Evolutionary conservation across 35 echinoderm and acorn worm genomes (phyloP), one percentile per base, ranked within the genome.

Genomic region (Chiridota heheva): DNA sequence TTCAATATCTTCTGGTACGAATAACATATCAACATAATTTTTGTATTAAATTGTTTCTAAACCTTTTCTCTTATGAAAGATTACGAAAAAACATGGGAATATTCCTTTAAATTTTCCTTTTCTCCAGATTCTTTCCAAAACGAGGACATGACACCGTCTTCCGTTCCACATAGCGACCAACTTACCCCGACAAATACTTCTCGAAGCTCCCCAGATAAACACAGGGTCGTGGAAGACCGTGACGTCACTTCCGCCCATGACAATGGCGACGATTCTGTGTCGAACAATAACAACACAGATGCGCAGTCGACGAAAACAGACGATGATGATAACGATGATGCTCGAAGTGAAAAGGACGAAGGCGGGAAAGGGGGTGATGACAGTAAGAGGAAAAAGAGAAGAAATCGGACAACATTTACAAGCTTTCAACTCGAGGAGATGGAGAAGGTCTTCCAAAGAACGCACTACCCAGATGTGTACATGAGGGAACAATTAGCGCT

Each of bases 391-490:
- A 98, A 98, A 72, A 98, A 98, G 57, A 74, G 95, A 67, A 48
- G 95, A 32, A 98, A 98, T 58, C 48, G 95, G 41, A 98, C 95
- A 26, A 98, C 95, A 28, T 98, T 98, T 67, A 98, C 95, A 0
- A 98, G 95, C 42, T 98, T 92, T 62, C 95, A 98, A 58, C 72
- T 98, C 1, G 95, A 98, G 22, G 95, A 98, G 58, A 98, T 98
- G 95, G 95, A 98, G 59, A 91, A 84, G 67, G 95, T 98, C 0
- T 98, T 98, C 60, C 95, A 98, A 60, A 91, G 83, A 42, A 98
- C 95, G 0, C 95, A 98, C 42, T 98, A 98, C 40, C 95, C 95
- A 31, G 95, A 98, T 81, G 95, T 98, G 0, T 98, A 98, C 41
- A 87, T 84, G 73, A 71, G 95, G 39, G 95, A 98, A 58, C 95